A percentile compares a stretch with the other conserved stretches of the same genome.
Conservation (phyloP, 2,797 vertebrate species). For the Microcaecilia unicolor region DNA sequence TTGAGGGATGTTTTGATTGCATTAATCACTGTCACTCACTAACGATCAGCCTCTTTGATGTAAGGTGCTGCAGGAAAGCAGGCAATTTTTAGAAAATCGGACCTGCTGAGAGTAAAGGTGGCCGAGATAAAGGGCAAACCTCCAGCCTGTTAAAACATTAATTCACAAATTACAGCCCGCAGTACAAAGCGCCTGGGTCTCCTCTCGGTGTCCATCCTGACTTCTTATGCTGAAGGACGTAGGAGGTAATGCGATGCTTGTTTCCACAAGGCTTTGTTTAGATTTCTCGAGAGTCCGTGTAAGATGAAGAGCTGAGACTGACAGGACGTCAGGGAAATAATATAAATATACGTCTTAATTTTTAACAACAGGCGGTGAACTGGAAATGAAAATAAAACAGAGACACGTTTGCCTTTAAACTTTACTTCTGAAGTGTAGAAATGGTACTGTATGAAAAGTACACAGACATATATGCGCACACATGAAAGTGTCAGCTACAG, state of each 20-base stretch:
- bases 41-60: conserved; percentile 56
- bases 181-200: conserved; percentile 2
- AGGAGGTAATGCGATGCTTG: conserved; percentile 1
- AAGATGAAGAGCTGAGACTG: no score
- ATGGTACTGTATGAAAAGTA: no score
- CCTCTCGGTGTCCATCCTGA: conserved; percentile 3
- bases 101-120: conserved; percentile 55
- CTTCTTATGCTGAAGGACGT: neutral
- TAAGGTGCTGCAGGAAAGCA: conserved; percentile 33
- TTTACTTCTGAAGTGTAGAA: no score
- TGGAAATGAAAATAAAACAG: no score
- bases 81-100: conserved; percentile 48
- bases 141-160: conserved; percentile 27
- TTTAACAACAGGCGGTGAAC: no score
- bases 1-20: conserved; percentile 44
- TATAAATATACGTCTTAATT: no score
- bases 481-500: no score
- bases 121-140: conserved; percentile 65
- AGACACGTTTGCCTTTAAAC: no score
- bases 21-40: conserved; percentile 61
- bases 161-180: conserved; percentile 55
- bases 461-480: no score
- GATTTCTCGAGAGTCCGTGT: no score
- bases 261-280: neutral
- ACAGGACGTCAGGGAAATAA: no score